These are phyloP conservation scores for Mythimna vitellina DNA, from an alignment of 2,888 invertebrate species.

Conservation along the genomic window DNA sequence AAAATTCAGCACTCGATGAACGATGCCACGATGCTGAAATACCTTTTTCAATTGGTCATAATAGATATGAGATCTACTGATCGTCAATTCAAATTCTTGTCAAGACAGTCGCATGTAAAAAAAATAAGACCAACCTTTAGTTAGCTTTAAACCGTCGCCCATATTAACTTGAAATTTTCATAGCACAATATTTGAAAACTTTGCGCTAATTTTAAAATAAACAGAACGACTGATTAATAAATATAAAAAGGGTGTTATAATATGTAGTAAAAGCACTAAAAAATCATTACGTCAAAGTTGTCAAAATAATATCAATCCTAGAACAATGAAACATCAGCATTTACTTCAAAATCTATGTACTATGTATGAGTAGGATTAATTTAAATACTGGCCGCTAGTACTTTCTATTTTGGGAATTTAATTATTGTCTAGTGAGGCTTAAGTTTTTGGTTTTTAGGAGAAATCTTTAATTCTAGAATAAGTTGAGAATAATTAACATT, in stretches of 20 bases:
- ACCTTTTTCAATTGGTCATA: neutral
- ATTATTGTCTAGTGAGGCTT: neutral
- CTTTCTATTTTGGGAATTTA: neutral
- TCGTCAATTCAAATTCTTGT: neutral
- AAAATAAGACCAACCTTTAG: constrained; percentile 76
- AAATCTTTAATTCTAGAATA: no score
- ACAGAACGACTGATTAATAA: constrained; percentile 77
- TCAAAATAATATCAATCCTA: constrained; percentile 80
- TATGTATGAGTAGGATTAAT: constrained; percentile 10
- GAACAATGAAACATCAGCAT: constrained; percentile 80
- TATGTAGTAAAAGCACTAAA: constrained; percentile 82
- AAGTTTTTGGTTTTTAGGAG: no score
- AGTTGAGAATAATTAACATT: no score
- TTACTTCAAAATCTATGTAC: constrained; percentile 80
- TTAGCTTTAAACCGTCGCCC: constrained; percentile 84
- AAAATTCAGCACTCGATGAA: neutral
- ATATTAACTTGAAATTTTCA: constrained; percentile 88
- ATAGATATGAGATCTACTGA: neutral
- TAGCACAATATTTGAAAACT: constrained; percentile 76
- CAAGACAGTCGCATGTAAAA: neutral
- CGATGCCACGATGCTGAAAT: neutral
- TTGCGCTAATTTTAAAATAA: constrained; percentile 79
- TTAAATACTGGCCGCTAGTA: neutral
- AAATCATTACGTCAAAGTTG: constrained; percentile 89
- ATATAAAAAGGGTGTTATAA: constrained; percentile 77